Conservation (phyloP, 2,797 vertebrate species). For the Coccyzus lansbergi region DNA sequence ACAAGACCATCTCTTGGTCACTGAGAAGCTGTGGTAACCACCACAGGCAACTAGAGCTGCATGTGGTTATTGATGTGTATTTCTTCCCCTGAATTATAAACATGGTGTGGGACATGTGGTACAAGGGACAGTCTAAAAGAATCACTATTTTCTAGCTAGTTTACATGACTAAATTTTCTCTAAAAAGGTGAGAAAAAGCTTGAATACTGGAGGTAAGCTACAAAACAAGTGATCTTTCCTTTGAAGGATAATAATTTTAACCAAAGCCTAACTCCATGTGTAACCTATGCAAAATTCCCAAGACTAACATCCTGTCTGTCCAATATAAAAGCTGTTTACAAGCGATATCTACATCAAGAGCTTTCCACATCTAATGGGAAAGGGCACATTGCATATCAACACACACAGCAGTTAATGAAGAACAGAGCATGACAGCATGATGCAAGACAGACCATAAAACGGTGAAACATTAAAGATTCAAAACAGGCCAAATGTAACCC, state of each 20-base stretch:
- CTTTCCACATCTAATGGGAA: background rate
- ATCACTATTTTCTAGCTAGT: background rate
- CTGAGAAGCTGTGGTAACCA: background rate
- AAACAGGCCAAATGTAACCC: slow-evolving; percentile 52
- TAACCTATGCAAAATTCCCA: background rate
- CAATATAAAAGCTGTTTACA: background rate
- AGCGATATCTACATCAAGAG: background rate
- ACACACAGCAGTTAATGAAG: slow-evolving; percentile 26
- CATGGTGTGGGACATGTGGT: background rate
- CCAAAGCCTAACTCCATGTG: background rate
- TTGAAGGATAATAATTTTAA: background rate
- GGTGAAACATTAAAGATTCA: slow-evolving; percentile 14
- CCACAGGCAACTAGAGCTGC: background rate
- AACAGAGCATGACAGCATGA: slow-evolving; percentile 53
- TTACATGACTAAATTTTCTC: background rate
- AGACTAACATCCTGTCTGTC: background rate
- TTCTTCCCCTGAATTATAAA: background rate
- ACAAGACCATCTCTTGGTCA: background rate
- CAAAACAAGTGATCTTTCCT: background rate
- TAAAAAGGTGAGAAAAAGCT: background rate
- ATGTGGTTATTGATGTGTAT: background rate
- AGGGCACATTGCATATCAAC: background rate
- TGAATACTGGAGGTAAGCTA: background rate
- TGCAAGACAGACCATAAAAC: background rate
- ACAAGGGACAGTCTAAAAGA: background rate